Percentiles rank a stretch among this genome's conserved stretches.
phyloP scores from a whole-genome alignment of 64 coral and sea anemone species.

The Porites lutea region DNA sequence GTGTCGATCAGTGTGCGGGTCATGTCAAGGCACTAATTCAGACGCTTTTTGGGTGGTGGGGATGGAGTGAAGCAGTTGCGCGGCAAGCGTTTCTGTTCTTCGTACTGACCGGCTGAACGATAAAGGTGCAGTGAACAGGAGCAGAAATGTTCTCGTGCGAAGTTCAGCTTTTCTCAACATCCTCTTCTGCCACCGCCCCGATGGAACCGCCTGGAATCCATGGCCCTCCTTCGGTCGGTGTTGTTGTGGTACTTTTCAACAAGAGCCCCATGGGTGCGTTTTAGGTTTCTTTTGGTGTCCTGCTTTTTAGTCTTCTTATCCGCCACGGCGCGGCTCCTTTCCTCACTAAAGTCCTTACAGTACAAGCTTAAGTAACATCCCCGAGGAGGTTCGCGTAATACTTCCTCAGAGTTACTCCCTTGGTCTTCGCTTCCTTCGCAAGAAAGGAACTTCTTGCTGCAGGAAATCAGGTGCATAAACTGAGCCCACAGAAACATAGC shows the following conservation, averaged over 20 bases:
- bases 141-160: no score
- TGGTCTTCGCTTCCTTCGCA: not conserved
- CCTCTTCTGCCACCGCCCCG: constrained; percentile 6
- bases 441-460: not conserved
- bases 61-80: no score
- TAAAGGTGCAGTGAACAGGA: no score
- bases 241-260: not conserved
- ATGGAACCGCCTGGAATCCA: not conserved
- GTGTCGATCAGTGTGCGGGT: no score
- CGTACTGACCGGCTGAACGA: no score
- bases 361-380: not conserved
- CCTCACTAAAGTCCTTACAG: constrained; percentile 8
- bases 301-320: constrained; percentile 24
- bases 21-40: no score
- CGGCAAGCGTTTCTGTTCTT: no score
- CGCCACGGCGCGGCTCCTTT: not conserved
- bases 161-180: not conserved
- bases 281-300: constrained; percentile 25
- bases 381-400: not conserved
- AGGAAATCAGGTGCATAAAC: constrained; percentile 11
- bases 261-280: not conserved
- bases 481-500: constrained; percentile 39
- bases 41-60: no score
- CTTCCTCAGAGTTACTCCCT: not conserved
- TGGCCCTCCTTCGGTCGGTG: constrained; percentile 33